A percentile compares a stretch with the other conserved stretches of the same genome.
phyloP scores from a whole-genome alignment of 2,888 invertebrate genomes.

The Agelastica alni region DNA sequence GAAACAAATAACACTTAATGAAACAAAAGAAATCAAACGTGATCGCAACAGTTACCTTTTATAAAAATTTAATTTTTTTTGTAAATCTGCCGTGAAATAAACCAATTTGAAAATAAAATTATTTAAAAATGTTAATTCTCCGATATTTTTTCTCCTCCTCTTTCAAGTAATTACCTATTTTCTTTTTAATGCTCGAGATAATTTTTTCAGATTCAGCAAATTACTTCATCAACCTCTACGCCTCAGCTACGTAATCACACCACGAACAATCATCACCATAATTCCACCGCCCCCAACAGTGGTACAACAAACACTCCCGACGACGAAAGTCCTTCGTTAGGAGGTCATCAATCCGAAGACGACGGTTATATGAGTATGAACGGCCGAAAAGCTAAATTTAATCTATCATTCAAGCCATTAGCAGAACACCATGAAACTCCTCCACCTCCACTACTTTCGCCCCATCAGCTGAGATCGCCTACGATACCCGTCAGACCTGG shows the following conservation, averaged over 20 bases:
- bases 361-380: constrained; percentile 93
- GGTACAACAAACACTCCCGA: constrained; percentile 57
- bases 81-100: too few species aligned
- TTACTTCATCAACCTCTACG: constrained; percentile 49
- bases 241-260: constrained; percentile 55
- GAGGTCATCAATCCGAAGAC: constrained; percentile 83
- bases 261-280: constrained; percentile 41
- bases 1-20: too few species aligned
- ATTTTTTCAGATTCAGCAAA: constrained; percentile 51
- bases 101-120: too few species aligned
- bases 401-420: constrained; percentile 66
- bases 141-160: too few species aligned
- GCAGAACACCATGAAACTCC: constrained; percentile 60
- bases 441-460: constrained; percentile 15
- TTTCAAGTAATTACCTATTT: too few species aligned
- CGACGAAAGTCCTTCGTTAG: constrained; percentile 75
- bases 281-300: constrained; percentile 32
- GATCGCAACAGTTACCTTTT: too few species aligned
- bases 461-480: constrained; percentile 10
- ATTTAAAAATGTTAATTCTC: too few species aligned
- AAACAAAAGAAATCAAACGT: too few species aligned
- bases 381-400: constrained; percentile 57
- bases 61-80: too few species aligned
- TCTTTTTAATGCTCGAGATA: too few species aligned
- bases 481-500: constrained; percentile 44